Evolutionary conservation across 2,888 invertebrate species (phyloP).

Genomic region (Malthinus seriepunctatus): DNA sequence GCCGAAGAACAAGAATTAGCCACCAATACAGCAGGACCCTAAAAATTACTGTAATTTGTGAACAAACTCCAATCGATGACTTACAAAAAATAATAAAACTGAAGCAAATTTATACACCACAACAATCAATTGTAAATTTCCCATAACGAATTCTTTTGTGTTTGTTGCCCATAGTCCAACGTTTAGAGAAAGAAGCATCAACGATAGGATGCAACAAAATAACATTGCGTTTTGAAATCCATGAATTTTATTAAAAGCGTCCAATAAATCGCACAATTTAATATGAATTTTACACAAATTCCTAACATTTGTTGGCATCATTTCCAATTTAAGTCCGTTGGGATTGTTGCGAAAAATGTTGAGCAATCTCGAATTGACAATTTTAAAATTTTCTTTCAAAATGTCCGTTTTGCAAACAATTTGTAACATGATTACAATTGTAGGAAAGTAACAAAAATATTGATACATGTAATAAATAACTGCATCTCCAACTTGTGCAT

Average conservation of each 20-base stretch:
- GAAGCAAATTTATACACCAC: neutral
- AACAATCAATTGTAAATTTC: neutral
- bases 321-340: neutral
- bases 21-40: constrained; percentile 1
- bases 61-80: neutral
- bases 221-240: constrained; percentile 7
- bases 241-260: constrained; percentile 4
- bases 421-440: neutral
- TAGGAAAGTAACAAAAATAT: constrained; percentile 2
- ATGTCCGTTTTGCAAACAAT: constrained; percentile 1
- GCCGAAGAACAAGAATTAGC: constrained; percentile 4
- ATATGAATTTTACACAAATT: constrained; percentile 3
- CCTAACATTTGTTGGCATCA: neutral
- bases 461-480: neutral
- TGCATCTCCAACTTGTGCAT: neutral
- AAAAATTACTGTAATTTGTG: neutral
- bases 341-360: neutral
- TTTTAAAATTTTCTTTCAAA: constrained; percentile 1
- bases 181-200: constrained; percentile 2
- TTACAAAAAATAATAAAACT: constrained; percentile 6
- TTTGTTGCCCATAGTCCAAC: constrained; percentile 5
- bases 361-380: neutral
- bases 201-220: neutral
- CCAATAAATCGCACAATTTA: constrained; percentile 4
- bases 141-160: neutral